Conservation (phyloP, 2,888 invertebrate genomes). For the Pollenia griseotomentosa region DNA sequence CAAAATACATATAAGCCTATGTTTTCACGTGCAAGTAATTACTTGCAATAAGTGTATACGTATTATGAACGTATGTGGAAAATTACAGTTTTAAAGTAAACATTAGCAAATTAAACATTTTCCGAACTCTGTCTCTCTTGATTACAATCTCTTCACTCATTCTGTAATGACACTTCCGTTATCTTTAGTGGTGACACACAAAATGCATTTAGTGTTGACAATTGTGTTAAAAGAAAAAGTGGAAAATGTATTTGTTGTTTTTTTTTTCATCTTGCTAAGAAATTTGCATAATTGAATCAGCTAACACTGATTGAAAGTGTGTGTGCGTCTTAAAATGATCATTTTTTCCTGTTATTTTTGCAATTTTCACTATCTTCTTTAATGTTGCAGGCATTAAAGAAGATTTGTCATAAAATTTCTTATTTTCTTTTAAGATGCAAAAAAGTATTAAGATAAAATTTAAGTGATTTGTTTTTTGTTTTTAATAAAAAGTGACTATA, state of each 20-base stretch:
- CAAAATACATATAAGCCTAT: too few relatives aligned
- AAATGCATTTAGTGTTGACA: conserved; percentile 49
- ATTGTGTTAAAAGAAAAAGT: conserved; percentile 54
- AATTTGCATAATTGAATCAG: conserved; percentile 61
- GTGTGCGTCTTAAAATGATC: conserved; percentile 1
- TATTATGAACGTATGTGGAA: too few relatives aligned
- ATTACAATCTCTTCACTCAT: conserved; percentile 16
- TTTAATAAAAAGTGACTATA: neutral
- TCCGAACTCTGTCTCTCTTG: conserved; percentile 5
- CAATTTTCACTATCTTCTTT: neutral
- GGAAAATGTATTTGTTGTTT: conserved; percentile 35
- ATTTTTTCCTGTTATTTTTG: neutral
- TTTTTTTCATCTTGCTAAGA: conserved; percentile 4
- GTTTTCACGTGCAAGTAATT: too few relatives aligned
- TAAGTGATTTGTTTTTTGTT: neutral
- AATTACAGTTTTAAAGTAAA: neutral
- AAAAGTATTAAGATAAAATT: neutral
- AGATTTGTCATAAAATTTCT: neutral
- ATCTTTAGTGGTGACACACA: conserved; percentile 39
- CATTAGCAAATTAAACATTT: conserved; percentile 3
- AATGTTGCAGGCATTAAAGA: conserved; percentile 29
- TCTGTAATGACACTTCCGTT: conserved; percentile 3
- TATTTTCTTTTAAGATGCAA: conserved; percentile 12
- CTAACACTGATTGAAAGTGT: conserved; percentile 45
- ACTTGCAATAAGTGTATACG: too few relatives aligned